Evolutionary conservation across 2,113 vertebrate species (phyloP).

Genomic region (Chaetops frenatus): DNA sequence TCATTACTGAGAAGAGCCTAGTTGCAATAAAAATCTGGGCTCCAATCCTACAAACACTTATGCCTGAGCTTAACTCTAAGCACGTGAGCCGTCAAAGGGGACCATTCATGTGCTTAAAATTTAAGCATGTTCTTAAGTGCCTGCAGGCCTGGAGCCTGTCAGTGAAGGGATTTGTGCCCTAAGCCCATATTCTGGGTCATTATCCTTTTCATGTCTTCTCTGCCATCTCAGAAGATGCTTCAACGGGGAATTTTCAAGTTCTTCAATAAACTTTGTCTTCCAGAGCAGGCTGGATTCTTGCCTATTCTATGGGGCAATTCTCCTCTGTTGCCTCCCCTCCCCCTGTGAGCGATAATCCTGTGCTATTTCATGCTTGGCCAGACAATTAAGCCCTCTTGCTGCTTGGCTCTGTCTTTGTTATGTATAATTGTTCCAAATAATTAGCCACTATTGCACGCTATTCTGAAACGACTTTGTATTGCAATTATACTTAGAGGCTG

Average conservation of each 20-base stretch:
- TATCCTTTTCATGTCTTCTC: constrained; percentile 54
- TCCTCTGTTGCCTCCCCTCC: constrained; percentile 28
- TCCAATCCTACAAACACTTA: constrained; percentile 50
- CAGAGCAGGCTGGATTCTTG: constrained; percentile 44
- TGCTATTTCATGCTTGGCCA: constrained; percentile 67
- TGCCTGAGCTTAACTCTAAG: constrained; percentile 45
- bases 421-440: constrained; percentile 67
- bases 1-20: background rate
- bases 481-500: constrained; percentile 55
- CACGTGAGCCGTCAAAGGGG: constrained; percentile 51
- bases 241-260: constrained; percentile 50
- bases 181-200: constrained; percentile 58
- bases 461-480: constrained; percentile 57
- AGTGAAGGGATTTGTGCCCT: constrained; percentile 32
- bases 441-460: constrained; percentile 57
- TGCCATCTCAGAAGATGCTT: constrained; percentile 53
- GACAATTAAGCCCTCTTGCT: constrained; percentile 65
- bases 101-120: constrained; percentile 60
- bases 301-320: constrained; percentile 58
- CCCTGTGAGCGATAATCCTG: constrained; percentile 61
- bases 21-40: constrained; percentile 52
- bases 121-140: constrained; percentile 52
- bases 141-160: constrained; percentile 27
- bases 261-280: constrained; percentile 56
- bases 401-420: constrained; percentile 62